Evolutionary conservation across 2,888 invertebrate genomes (phyloP), one percentile per base, ranked within the genome.

Genomic region (Xanthostigma xanthostigma): DNA sequence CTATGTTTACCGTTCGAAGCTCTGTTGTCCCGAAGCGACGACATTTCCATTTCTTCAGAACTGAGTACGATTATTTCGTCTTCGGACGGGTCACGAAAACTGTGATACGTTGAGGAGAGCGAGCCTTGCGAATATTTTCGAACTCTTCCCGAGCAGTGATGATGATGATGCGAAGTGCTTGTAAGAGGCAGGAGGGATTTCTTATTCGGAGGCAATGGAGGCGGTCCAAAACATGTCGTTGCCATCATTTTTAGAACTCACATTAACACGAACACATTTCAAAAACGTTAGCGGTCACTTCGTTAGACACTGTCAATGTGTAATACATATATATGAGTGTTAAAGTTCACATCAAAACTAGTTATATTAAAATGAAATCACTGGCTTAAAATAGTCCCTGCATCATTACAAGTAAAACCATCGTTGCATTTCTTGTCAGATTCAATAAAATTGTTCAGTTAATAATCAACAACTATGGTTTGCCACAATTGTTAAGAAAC

Each of bases 151-250:
- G 41, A 41, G 45, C 47, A 36, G 41, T 51, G 41, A 13, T 44
- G 47, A 6, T 43, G 12, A 36, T 14, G 17, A 60, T 45, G 63
- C 56, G 51, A 61, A 61, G 41, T 41, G 27, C 50, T 51, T 46
- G 41, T 50, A 39, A 43, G 49, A 51, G 39, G 44, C 48, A 49
- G 54, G 48, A 35, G 51, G n/a, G 64, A 59, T 54, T 64, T 67
- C 55, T 73, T 74, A 57, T 71, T 74, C 9, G 74, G 75, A 13
- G 75, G 76, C 52, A 76, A 60, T 11, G 75, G 75, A 42, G 75
- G 75, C 41, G 75, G 75, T 4, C 75, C 74, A 58, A 74, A 69
- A 58, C 74, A 75, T 51, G 70, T 72, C 53, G 74, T 73, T 53
- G 74, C 71, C 74, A 75, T 75, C 60, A 58, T 48, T 34, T 38